phyloP scores from a whole-genome alignment of 92 coral and sea anemone genomes.

The Chrysogorgia sp. region DNA sequence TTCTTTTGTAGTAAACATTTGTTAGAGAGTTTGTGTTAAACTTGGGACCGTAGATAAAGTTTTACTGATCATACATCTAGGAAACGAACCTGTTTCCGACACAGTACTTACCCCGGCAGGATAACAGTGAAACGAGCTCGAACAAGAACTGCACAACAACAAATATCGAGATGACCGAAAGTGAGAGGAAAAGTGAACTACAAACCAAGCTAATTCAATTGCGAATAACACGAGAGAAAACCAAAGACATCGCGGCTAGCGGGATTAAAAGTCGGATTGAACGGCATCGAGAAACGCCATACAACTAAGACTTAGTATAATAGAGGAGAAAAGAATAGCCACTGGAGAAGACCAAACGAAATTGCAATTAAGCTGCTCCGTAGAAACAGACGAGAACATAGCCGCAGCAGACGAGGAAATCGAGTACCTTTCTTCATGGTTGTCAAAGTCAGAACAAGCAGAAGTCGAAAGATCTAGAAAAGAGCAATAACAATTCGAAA shows the following conservation, averaged over 20 bases:
- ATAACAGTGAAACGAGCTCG: too few relatives aligned
- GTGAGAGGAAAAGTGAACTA: constrained; percentile 31
- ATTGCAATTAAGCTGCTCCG: constrained; percentile 17
- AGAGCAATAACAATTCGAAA: constrained; percentile 36
- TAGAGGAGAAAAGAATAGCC: constrained; percentile 29
- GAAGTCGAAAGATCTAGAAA: constrained; percentile 36
- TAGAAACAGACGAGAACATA: constrained; percentile 26
- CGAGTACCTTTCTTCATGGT: constrained; percentile 11
- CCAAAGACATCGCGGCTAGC: constrained; percentile 20
- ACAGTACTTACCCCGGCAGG: too few relatives aligned
- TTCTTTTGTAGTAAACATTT: too few relatives aligned
- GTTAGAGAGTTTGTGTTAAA: too few relatives aligned
- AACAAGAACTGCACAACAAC: too few relatives aligned
- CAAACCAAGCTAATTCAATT: constrained; percentile 42
- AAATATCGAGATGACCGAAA: too few relatives aligned
- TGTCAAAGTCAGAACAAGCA: constrained; percentile 35
- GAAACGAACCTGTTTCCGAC: too few relatives aligned
- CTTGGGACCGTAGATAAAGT: too few relatives aligned
- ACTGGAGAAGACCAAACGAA: constrained; percentile 17
- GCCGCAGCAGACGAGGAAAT: constrained; percentile 41
- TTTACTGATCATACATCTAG: too few relatives aligned
- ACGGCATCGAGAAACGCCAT: not conserved
- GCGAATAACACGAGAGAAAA: constrained; percentile 36
- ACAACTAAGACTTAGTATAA: not conserved
- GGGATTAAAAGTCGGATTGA: constrained; percentile 34